Evolutionary conservation across 1,140 invertebrate genomes (phyloP), one percentile per base, ranked within the genome.

Genomic region (Pogonomyrmex californicus): DNA sequence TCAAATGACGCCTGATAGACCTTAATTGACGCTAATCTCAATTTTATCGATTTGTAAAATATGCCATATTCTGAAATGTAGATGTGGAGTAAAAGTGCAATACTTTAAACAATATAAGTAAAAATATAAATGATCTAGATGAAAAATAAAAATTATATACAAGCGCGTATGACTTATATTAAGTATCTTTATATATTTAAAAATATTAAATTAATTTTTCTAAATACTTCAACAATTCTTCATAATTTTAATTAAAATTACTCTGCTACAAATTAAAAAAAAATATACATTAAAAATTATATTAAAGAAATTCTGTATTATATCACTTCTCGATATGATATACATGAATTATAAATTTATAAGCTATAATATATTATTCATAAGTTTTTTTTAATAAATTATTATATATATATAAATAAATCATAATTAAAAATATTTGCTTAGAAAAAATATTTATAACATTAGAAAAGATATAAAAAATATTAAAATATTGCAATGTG

Each of bases 21-120:
- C 17, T 58, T 73, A 73, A 82, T 82, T 73, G 66, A 82, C 5
- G 23, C 38, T 68, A 82, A 71, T 82, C 65, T 60, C 9, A 58
- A 60, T 60, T 82, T 82, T 71, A 82, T 70, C 56, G 30, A 82
- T 82, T 82, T 38, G 71, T 73, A 82, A 71, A 82, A 44, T 1
- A 10, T 9, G 0, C 9, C 33, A 36, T 56, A 17, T 71, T 10
- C 17, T 47, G 14, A 82, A 51, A 30, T 30, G 38, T 47, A 75
- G 44, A 70, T 30, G 36, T 0, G 63, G 68, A 41, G 71, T 51
- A 65, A 81, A 44, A 4, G 4, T 36, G 30, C 44, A 63, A 49
- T 54, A 41, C 10, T 4, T 10, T 38, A 38, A 14, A 10, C 14
- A 65, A 65, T n/a, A 44, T 66, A 10, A 66, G n/a, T 10, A 38